Base-by-base conservation (phyloP, 2,797 vertebrate genomes). In the Sylvilagus floridanus region DNA sequence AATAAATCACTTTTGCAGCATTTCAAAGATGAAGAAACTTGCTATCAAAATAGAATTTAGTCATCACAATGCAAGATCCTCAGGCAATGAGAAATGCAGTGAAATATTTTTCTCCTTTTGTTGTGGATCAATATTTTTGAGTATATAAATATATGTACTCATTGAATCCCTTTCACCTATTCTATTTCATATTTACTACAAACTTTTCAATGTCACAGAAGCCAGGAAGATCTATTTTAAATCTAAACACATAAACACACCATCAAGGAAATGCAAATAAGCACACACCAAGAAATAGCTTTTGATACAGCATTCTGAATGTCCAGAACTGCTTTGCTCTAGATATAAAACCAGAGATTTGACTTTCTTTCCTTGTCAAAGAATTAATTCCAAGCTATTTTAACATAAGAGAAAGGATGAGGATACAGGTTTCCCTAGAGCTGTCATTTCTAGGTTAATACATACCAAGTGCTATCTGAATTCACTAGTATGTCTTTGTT, bases 21-120 rank as follows among this genome's bases (percentile, higher is more conserved):
- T 77, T 95, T 75, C 68, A 88, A 93, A 87, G 26, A 94, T 79
- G 30, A 86, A 93, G 19, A 93, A 97, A 93, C 30, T 95, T 92
- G 75, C 76, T 96, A 96, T 93, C 32, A 76, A 93, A 95, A 95
- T 24, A 91, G n/a, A 90, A 82, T 79, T 89, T 62, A 76, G 47
- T 37, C 35, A 93, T 82, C 77, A 52, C 26, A 88, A 68, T 65
- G 16, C 32, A 75, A 96, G 84, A 17, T 92, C 86, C 69, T 85
- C 57, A 68, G 79, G 90, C 88, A 92, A 90, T 47, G 4, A 94
- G 28, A 79, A 88, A 0, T 76, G 4, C 42, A 62, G 54, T 73
- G 84, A 84, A 95, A 60, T 92, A 11, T 42, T 71, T 79, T 88
- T 30, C 77, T n/a, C 37, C 42, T 60, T 93, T 84, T 73, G 68